Percentiles rank a stretch among this genome's conserved stretches.
These are phyloP conservation scores for Spodoptera litura DNA, from an alignment of 1,140 invertebrate genomes.

Conservation along the genomic window DNA sequence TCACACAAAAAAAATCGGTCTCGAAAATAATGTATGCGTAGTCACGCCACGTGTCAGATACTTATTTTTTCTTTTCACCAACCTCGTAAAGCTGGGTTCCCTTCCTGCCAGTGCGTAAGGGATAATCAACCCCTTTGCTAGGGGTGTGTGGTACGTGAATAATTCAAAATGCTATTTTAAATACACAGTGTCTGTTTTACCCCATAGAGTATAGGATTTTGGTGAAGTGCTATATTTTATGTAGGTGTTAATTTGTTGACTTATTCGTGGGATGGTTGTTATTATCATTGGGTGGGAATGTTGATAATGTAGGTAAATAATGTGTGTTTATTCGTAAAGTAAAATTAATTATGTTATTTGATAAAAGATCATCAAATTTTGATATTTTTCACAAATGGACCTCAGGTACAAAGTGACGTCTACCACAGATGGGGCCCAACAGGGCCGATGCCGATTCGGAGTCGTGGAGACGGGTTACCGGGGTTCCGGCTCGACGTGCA, in stretches of 20 bases:
- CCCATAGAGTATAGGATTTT: slow-evolving; percentile 22
- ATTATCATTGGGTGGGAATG: too few relatives aligned
- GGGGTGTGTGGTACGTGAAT: slow-evolving; percentile 57
- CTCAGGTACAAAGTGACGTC: too few relatives aligned
- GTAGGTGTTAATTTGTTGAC: slow-evolving; percentile 18
- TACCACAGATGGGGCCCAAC: too few relatives aligned
- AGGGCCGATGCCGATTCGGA: too few relatives aligned
- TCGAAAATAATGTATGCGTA: slow-evolving; percentile 28
- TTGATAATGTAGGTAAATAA: too few relatives aligned
- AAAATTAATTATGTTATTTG: too few relatives aligned
- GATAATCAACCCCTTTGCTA: slow-evolving; percentile 59
- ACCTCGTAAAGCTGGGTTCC: slow-evolving; percentile 49
- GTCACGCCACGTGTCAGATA: slow-evolving; percentile 40
- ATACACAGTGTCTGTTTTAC: slow-evolving; percentile 49
- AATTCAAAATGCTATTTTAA: slow-evolving; percentile 61
- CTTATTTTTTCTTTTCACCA: slow-evolving; percentile 42
- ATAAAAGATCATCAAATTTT: too few relatives aligned
- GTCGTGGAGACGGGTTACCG: too few relatives aligned
- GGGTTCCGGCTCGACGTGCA: too few relatives aligned
- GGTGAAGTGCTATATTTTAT: slow-evolving; percentile 23
- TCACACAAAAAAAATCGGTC: background rate
- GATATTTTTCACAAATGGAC: too few relatives aligned
- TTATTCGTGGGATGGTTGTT: background rate
- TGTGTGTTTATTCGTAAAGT: background rate
- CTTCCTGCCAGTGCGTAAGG: slow-evolving; percentile 59